A percentile compares a stretch with the other conserved stretches of the same genome.
Evolutionary conservation across 1,140 invertebrate species (phyloP).

Genomic region (Armadillidium nasatum): DNA sequence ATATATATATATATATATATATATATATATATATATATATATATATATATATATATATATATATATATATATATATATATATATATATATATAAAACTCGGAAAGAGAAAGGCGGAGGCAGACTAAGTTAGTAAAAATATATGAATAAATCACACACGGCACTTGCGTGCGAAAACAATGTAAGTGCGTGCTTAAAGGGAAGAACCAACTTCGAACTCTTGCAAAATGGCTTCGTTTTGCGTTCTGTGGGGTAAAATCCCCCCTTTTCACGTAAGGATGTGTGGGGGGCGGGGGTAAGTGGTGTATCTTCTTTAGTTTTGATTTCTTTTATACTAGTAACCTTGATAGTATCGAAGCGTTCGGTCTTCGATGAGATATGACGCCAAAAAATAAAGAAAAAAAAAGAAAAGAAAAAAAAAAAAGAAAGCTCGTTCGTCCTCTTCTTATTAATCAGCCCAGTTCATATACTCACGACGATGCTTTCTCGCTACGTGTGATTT

Average conservation of each 20-base stretch:
- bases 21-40: conserved; percentile 1
- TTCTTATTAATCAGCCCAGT: background rate
- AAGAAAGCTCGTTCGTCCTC: background rate
- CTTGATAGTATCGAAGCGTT: too few species aligned
- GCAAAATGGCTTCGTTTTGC: background rate
- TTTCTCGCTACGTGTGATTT: background rate
- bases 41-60: conserved; percentile 22
- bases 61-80: conserved; percentile 20
- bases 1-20: conserved; percentile 22
- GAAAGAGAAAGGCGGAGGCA: too few species aligned
- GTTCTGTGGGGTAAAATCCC: background rate
- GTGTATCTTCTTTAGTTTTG: too few species aligned
- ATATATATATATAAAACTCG: too few species aligned
- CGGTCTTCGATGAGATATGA: background rate
- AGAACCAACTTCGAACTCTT: background rate
- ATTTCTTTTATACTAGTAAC: too few species aligned
- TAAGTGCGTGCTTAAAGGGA: background rate
- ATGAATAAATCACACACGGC: too few species aligned
- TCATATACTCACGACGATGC: background rate
- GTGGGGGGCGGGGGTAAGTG: too few species aligned
- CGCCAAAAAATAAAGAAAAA: background rate
- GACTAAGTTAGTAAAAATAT: too few species aligned
- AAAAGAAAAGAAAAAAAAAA: background rate
- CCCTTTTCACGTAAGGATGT: too few species aligned
- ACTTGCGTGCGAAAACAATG: background rate